phyloP scores from a whole-genome alignment of 2,888 invertebrate species.

The Scaptomyza parva region DNA sequence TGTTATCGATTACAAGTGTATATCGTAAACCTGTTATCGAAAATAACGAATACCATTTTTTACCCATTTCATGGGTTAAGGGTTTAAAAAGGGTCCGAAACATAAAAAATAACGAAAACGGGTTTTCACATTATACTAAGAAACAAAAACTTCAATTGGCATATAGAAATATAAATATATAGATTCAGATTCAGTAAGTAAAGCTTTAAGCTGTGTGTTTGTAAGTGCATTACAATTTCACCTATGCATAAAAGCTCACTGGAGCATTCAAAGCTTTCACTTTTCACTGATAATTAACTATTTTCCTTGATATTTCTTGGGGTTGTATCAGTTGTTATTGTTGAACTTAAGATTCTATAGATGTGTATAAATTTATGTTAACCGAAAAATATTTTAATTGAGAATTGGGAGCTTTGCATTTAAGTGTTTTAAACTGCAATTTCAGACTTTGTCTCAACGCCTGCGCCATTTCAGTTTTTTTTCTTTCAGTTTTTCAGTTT shows the following conservation, averaged over 20 bases:
- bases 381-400: constrained; percentile 3
- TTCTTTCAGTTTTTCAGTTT: too few relatives aligned
- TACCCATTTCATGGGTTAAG: too few relatives aligned
- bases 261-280: neutral
- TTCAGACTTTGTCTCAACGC: constrained; percentile 62
- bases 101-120: neutral
- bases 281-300: neutral
- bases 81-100: too few relatives aligned
- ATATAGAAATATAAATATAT: neutral
- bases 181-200: neutral
- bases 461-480: constrained; percentile 22
- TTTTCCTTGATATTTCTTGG: neutral
- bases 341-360: constrained; percentile 1
- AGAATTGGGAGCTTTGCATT: constrained; percentile 20
- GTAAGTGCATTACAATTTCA: neutral
- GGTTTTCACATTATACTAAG: too few relatives aligned
- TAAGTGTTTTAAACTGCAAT: constrained; percentile 33
- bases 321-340: neutral
- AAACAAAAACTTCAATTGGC: neutral
- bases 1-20: too few relatives aligned
- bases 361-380: neutral
- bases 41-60: too few relatives aligned
- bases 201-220: constrained; percentile 7
- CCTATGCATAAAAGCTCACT: neutral
- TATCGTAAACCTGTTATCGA: too few relatives aligned